phyloP scores from a whole-genome alignment of 2,113 vertebrate genomes.

The Misgurnus mizolepis region DNA sequence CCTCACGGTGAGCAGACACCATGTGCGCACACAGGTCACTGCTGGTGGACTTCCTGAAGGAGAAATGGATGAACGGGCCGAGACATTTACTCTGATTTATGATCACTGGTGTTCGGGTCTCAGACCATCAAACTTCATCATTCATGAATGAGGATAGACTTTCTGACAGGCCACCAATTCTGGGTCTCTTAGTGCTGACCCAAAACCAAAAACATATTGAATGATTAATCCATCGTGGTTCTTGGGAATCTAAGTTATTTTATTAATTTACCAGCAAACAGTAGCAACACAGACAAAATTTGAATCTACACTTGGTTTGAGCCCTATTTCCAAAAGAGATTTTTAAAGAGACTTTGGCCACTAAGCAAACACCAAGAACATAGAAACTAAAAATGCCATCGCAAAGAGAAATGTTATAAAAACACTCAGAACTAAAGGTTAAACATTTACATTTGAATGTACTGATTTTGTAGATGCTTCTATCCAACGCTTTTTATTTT shows the following conservation, averaged over 20 bases:
- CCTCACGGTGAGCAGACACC: conserved; percentile 61
- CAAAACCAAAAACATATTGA: not conserved
- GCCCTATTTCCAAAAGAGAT: too few species aligned
- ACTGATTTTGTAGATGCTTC: too few species aligned
- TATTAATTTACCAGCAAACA: not conserved
- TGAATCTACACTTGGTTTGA: too few species aligned
- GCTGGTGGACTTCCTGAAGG: conserved; percentile 44
- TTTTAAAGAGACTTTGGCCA: too few species aligned
- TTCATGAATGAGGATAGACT: not conserved
- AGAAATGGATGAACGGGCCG: conserved; percentile 40
- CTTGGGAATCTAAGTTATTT: not conserved
- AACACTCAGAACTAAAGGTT: too few species aligned
- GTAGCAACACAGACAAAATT: too few species aligned
- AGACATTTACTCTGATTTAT: conserved; percentile 63
- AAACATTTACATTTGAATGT: too few species aligned
- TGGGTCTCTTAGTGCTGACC: conserved; percentile 4
- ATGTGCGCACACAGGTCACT: conserved; percentile 63
- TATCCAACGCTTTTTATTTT: too few species aligned
- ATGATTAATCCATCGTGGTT: not conserved
- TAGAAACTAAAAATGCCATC: too few species aligned
- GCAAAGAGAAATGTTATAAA: too few species aligned
- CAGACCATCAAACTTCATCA: conserved; percentile 1
- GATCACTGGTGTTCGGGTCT: conserved; percentile 56
- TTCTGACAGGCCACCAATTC: not conserved
- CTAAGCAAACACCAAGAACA: too few species aligned